These are phyloP conservation scores for Apodemia mormo DNA, from an alignment of 2,888 invertebrate genomes.

Conservation along the genomic window DNA sequence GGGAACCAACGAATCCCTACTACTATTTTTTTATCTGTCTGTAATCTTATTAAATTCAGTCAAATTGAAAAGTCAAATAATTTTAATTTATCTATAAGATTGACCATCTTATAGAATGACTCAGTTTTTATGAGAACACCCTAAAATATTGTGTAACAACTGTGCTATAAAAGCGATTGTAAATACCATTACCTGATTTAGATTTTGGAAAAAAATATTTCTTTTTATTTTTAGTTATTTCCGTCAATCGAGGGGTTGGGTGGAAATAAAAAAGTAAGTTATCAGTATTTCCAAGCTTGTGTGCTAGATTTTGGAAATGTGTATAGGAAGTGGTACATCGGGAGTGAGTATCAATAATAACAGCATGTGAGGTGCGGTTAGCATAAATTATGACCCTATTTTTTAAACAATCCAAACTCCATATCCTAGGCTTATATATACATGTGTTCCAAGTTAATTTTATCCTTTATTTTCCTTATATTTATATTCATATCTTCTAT, in stretches of 20 bases:
- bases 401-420: too few species aligned
- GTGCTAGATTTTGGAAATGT: conserved; percentile 46
- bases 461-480: too few species aligned
- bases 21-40: too few species aligned
- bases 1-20: too few species aligned
- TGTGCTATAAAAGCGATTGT: neutral
- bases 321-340: conserved; percentile 18
- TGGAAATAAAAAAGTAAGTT: conserved; percentile 76
- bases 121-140: too few species aligned
- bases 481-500: too few species aligned
- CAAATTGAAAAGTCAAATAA: neutral
- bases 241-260: conserved; percentile 67
- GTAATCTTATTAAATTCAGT: neutral
- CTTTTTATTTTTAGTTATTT: conserved; percentile 76
- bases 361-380: conserved; percentile 7
- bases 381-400: neutral
- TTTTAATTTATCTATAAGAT: too few species aligned
- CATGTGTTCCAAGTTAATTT: too few species aligned
- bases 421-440: too few species aligned
- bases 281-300: conserved; percentile 59
- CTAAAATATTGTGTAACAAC: neutral
- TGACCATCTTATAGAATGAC: too few species aligned
- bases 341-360: neutral
- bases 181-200: neutral
- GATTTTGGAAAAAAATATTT: conserved; percentile 39